These are phyloP conservation scores for Conomelus anceps DNA, from an alignment of 2,888 invertebrate species.

Conservation along the genomic window DNA sequence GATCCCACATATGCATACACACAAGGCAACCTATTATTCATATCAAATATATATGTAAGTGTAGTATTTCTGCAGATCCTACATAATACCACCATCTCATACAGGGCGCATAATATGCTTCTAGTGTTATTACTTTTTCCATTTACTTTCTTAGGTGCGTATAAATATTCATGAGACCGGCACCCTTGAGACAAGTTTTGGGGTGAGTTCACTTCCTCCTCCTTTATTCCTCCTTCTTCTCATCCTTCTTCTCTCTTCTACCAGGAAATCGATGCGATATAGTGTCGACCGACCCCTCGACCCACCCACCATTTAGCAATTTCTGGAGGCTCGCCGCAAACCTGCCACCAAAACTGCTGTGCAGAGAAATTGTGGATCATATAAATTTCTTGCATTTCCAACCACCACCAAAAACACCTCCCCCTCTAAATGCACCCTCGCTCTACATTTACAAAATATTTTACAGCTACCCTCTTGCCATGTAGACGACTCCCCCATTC, in stretches of 20 bases:
- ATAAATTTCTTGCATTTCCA: not conserved
- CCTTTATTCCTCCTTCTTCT: not conserved
- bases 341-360: not conserved
- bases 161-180: not conserved
- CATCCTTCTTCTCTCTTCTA: not conserved
- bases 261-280: not conserved
- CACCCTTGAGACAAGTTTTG: not conserved
- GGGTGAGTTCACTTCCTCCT: not conserved
- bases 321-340: not conserved
- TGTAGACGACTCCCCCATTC: no score
- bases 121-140: not conserved
- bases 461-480: not conserved
- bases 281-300: not conserved
- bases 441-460: not conserved
- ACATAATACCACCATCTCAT: not conserved
- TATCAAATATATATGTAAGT: not conserved
- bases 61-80: not conserved
- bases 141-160: not conserved
- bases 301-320: not conserved
- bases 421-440: not conserved
- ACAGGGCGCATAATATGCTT: not conserved
- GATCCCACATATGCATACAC: not conserved
- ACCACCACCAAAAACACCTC: not conserved
- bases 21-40: not conserved
- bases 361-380: not conserved